Base-by-base conservation (phyloP, 2,797 vertebrate species). In the Trematomus bernacchii region DNA sequence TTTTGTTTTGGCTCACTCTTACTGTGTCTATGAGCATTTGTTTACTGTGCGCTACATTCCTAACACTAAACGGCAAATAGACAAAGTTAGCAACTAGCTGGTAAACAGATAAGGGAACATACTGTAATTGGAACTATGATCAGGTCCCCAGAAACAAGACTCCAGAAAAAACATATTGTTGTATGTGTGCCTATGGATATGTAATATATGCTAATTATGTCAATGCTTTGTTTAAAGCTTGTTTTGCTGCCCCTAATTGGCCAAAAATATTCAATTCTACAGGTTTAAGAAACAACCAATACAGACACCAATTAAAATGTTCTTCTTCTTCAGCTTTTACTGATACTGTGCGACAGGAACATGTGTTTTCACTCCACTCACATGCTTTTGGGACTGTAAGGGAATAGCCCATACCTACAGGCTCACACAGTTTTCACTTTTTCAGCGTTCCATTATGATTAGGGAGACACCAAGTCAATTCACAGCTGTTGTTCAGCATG, bases 401-500 rank as follows among this genome's bases (percentile, higher is more conserved):
- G 8, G 4, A 37, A 44, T 19, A 10, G 40, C 6, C 37, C 4
- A 48, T 33, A 48, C 2, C 51, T 18, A 47, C 16, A 66, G 9
- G 1, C 40, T 42, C 55, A 33, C 19, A 27, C 37, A 46, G 3
- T 8, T 46, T 61, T 67, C 37, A 76, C 19, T 57, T 62, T 40
- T 42, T 54, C 10, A 62, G 43, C 0, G 15, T 11, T 54, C 60
- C 40, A 64, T 19, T 47, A 74, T 85, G 82, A 64, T 19, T 47
- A 76, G 86, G 82, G 79, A 73, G 81, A 90, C 84, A 71, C 84
- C 47, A 60, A 89, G 48, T 86, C 9, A 67, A 86, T 74, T 76
- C 67, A 60, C 84, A 91, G 85, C 76, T 77, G 71, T 19, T 55
- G 51, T 9, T 65, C 33, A 61, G 40, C 18, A 57, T 15, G 8